phyloP scores from a whole-genome alignment of 2,113 vertebrate genomes.

The Cariama cristata region DNA sequence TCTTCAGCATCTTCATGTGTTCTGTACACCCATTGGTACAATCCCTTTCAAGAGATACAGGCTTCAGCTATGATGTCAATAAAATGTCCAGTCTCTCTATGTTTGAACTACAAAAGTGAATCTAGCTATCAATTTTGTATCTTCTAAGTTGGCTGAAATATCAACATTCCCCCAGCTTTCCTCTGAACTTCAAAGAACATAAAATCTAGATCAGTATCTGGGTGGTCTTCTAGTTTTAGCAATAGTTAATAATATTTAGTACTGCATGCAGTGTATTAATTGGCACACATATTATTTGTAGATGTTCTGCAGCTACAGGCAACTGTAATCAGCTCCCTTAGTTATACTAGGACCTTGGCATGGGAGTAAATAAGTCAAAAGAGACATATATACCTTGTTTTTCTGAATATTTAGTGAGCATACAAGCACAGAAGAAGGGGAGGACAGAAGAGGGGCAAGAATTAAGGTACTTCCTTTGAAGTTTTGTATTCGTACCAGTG shows the following conservation, averaged over 20 bases:
- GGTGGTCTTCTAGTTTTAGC: neutral
- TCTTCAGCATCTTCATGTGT: constrained; percentile 91
- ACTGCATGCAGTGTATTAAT: neutral
- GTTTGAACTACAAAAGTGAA: neutral
- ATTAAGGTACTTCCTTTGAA: neutral
- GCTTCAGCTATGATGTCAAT: neutral
- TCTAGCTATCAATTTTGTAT: neutral
- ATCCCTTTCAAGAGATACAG: constrained; percentile 60
- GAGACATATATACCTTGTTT: neutral
- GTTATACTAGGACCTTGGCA: neutral
- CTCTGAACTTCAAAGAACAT: neutral
- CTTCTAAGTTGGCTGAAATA: neutral
- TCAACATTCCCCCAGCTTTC: neutral
- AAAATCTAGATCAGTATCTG: neutral
- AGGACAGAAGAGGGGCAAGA: neutral
- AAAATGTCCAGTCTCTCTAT: neutral
- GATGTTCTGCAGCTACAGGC: neutral
- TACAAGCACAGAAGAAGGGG: neutral
- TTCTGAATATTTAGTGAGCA: neutral
- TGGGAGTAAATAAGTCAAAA: neutral
- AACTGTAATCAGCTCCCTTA: neutral
- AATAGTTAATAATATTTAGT: neutral
- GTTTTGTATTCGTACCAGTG: constrained; percentile 65
- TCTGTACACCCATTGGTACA: constrained; percentile 91
- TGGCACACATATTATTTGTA: neutral